Base-by-base conservation (phyloP, 2,888 invertebrate genomes). In the Catocala nupta region DNA sequence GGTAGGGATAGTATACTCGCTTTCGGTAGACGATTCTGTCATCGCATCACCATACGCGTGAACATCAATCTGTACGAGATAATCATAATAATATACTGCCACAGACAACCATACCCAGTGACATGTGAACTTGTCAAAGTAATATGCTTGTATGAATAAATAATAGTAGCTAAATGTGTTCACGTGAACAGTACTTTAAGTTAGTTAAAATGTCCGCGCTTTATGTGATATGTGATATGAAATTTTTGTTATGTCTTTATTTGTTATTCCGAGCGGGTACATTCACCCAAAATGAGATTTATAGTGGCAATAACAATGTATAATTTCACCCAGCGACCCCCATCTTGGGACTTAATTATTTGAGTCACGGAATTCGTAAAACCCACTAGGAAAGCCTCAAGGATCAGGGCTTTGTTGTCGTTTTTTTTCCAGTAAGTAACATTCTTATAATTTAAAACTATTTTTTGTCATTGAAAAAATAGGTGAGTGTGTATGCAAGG, bases 331-430 rank as follows among this genome's bases (percentile, higher is more conserved):
- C 85, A 77, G 81, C 88, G 85, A 90, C 89, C 91, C 88, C 86
- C 87, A 88, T 88, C 85, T 86, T 83, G 82, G 65, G 83, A 88
- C 89, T 91, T 94, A 92, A 93, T 93, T 93, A 94, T 94, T 92
- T 91, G 90, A 91, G 93, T 93, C 93, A 93, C 93, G 93, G 89
- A 92, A 92, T 91, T 88, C 91, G 85, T 90, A 90, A 90, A 88
- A 89, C 87, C 86, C 85, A 85, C 84, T 79, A 86, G 85, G 82
- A 91, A 90, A 91, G 90, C 91, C 88, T 84, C 72, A 80, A 89
- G 91, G 91, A 91, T 91, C 89, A 87, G 69, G 83, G 85, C 88
- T 86, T 91, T 91, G 89, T 91, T 89, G 84, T 84, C 83, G 82
- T 60, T 86, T 90, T 90, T 90, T 87, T 65, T 53, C 81, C 73